Conservation (phyloP, 2,113 vertebrate genomes). For the Bothrops jararaca region DNA sequence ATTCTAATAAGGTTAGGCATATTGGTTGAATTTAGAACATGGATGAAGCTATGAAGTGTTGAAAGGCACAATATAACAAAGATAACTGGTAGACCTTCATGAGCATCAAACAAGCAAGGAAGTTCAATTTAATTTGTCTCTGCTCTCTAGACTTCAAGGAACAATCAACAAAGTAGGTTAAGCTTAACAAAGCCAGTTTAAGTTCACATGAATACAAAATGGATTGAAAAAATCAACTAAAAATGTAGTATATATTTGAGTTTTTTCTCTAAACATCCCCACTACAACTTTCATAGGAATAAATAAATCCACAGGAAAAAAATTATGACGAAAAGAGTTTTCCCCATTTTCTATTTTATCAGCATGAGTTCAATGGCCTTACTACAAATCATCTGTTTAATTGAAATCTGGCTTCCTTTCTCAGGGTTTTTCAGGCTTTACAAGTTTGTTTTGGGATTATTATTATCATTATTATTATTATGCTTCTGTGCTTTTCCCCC, state of each 20-base stretch:
- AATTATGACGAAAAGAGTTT: conserved; percentile 22
- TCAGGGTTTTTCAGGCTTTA: conserved; percentile 43
- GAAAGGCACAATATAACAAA: not conserved
- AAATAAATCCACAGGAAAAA: not conserved
- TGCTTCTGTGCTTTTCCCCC: conserved; percentile 47
- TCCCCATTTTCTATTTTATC: conserved; percentile 12
- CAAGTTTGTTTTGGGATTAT: not conserved
- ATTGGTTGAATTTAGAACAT: not conserved
- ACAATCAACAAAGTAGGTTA: not conserved
- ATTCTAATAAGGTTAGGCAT: not conserved
- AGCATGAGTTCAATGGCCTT: conserved; percentile 47
- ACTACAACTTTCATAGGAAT: not conserved
- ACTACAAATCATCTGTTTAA: conserved; percentile 43
- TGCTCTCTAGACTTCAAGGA: not conserved
- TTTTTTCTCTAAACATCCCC: not conserved
- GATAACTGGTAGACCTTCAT: not conserved
- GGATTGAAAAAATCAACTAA: not conserved
- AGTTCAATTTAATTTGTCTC: not conserved
- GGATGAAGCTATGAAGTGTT: not conserved
- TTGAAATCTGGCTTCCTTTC: conserved; percentile 24
- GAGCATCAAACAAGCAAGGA: not conserved
- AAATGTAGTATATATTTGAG: not conserved
- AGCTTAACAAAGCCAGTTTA: not conserved
- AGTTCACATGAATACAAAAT: not conserved
- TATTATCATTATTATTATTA: not conserved